Conservation (phyloP, 2,113 vertebrate species). For the Psettodes erumei region DNA sequence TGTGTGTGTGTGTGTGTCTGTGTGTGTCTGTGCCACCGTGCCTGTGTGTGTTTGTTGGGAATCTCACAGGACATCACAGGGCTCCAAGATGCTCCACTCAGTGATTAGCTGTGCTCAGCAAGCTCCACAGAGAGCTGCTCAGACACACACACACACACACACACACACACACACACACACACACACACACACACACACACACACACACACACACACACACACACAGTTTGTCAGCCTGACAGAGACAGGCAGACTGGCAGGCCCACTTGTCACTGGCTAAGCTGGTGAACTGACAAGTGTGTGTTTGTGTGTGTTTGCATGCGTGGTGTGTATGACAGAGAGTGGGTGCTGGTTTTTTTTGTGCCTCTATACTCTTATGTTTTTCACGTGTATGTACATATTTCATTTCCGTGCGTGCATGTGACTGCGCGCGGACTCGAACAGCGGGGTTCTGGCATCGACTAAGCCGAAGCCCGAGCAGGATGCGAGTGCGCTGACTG, state of each 20-base stretch:
- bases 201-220: slow-evolving; percentile 26
- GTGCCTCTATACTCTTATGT: neutral
- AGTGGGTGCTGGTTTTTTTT: neutral
- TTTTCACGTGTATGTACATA: neutral
- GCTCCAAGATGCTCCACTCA: slow-evolving; percentile 46
- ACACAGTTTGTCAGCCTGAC: slow-evolving; percentile 27
- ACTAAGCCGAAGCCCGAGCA: slow-evolving; percentile 32
- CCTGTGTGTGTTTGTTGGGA: slow-evolving; percentile 22
- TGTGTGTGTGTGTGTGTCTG: slow-evolving; percentile 21
- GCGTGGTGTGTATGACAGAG: neutral
- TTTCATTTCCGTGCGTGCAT: too few species aligned
- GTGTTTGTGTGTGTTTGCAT: slow-evolving; percentile 4
- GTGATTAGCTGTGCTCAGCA: slow-evolving; percentile 60
- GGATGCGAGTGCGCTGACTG: slow-evolving; percentile 11
- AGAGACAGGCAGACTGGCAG: slow-evolving; percentile 37
- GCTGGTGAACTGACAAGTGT: slow-evolving; percentile 32
- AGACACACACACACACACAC: neutral
- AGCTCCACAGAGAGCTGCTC: slow-evolving; percentile 34
- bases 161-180: too few species aligned
- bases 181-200: slow-evolving; percentile 13
- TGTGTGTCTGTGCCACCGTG: too few species aligned
- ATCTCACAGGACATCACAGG: slow-evolving; percentile 56
- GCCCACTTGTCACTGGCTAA: slow-evolving; percentile 43
- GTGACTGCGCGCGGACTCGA: neutral
- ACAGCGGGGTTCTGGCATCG: slow-evolving; percentile 19